These are phyloP conservation scores for Hozukius guyotensis DNA, from an alignment of 2,797 vertebrate genomes.

Conservation along the genomic window DNA sequence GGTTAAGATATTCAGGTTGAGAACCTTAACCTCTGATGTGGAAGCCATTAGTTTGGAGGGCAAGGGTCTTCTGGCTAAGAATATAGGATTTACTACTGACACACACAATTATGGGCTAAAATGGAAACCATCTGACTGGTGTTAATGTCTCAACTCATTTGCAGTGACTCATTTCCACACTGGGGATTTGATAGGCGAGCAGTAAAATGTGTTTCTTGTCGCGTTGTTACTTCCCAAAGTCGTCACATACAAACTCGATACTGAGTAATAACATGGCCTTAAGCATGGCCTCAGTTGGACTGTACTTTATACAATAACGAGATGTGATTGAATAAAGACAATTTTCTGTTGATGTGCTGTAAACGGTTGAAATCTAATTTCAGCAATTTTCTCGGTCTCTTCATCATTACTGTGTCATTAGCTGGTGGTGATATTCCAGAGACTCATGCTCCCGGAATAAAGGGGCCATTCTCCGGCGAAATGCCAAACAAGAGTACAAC, in stretches of 20 bases:
- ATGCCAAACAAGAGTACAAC: slow-evolving; percentile 57
- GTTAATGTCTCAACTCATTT: slow-evolving; percentile 75
- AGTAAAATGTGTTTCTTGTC: slow-evolving; percentile 59
- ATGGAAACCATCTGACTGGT: slow-evolving; percentile 78
- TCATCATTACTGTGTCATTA: slow-evolving; percentile 70
- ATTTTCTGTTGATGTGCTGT: slow-evolving; percentile 72
- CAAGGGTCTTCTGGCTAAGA: slow-evolving; percentile 66
- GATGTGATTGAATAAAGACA: slow-evolving; percentile 74
- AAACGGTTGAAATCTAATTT: slow-evolving; percentile 76
- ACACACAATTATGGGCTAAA: slow-evolving; percentile 65
- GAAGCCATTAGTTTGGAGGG: slow-evolving; percentile 77
- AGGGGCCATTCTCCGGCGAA: slow-evolving; percentile 58
- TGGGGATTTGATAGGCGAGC: slow-evolving; percentile 48
- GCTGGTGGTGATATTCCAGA: slow-evolving; percentile 51
- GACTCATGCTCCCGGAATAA: slow-evolving; percentile 56
- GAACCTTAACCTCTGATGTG: slow-evolving; percentile 72
- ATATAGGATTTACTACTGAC: slow-evolving; percentile 71
- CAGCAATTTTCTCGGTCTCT: slow-evolving; percentile 60
- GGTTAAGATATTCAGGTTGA: slow-evolving; percentile 73
- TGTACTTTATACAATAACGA: slow-evolving; percentile 67
- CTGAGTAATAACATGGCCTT: slow-evolving; percentile 32
- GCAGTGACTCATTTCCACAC: slow-evolving; percentile 48
- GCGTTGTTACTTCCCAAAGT: slow-evolving; percentile 34
- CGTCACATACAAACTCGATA: slow-evolving; percentile 35
- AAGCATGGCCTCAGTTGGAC: slow-evolving; percentile 58